phyloP scores from a whole-genome alignment of 1,140 invertebrate species.

The Epicauta chinensis region DNA sequence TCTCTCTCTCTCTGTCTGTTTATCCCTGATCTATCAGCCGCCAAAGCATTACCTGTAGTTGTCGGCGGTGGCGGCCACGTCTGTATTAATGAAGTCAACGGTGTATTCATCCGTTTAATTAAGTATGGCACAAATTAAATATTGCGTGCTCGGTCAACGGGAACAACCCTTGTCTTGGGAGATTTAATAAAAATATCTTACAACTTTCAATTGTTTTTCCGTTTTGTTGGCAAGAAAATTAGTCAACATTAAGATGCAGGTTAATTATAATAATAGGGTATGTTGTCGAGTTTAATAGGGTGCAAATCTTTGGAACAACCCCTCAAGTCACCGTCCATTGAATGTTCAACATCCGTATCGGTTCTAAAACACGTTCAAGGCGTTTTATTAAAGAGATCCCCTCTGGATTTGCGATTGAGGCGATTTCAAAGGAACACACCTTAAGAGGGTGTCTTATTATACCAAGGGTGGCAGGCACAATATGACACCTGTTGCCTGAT shows the following conservation, averaged over 20 bases:
- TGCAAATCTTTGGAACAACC: constrained; percentile 10
- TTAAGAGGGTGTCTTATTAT: constrained; percentile 21
- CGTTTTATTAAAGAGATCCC: constrained; percentile 4
- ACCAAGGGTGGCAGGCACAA: constrained; percentile 9
- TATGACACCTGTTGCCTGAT: constrained; percentile 8
- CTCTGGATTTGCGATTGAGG: constrained; percentile 8
- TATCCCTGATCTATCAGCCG: neutral
- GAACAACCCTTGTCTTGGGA: no score
- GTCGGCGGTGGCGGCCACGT: no score
- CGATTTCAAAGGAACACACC: constrained; percentile 18
- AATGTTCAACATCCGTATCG: constrained; percentile 16
- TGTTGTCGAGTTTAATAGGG: no score
- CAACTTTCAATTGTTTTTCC: no score
- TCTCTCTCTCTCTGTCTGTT: neutral
- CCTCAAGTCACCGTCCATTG: constrained; percentile 16
- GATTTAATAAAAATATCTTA: no score
- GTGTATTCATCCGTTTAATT: neutral
- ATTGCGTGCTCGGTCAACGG: no score
- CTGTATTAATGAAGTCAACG: no score
- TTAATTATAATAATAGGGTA: no score
- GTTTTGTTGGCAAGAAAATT: no score
- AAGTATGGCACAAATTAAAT: no score
- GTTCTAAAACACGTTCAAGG: constrained; percentile 9
- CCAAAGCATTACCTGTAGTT: no score
- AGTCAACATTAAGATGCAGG: no score